Percentiles rank a stretch among this genome's conserved stretches.
Evolutionary conservation across 2,113 vertebrate species (phyloP).

Genomic region (Leptosomus discolor): DNA sequence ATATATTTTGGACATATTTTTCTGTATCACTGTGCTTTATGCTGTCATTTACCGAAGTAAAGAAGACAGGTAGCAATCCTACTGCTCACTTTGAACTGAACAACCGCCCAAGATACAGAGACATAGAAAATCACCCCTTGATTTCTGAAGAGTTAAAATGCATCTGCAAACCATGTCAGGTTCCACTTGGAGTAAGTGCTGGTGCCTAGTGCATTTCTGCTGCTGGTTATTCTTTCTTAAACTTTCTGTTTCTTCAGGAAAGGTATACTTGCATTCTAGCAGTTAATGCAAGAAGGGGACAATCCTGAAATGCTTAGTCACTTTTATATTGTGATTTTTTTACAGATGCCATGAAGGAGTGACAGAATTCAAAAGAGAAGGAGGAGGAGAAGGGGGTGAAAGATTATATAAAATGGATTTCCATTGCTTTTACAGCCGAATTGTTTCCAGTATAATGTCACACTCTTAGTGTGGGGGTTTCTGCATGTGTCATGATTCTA

Average conservation of each 20-base stretch:
- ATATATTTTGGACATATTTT: background rate
- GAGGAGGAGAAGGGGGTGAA: background rate
- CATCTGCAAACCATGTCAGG: background rate
- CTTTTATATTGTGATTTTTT: background rate
- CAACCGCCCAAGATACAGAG: background rate
- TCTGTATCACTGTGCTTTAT: background rate
- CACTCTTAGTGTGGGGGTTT: background rate
- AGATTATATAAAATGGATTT: background rate
- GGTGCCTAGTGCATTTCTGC: background rate
- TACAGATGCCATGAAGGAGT: background rate
- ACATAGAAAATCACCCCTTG: background rate
- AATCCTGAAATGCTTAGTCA: background rate
- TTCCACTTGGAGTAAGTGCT: background rate
- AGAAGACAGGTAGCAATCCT: background rate
- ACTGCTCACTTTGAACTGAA: background rate
- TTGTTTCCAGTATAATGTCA: constrained; percentile 2
- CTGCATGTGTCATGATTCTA: constrained; percentile 8
- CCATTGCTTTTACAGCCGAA: background rate
- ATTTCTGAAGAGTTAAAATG: constrained; percentile 41
- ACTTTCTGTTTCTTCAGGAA: background rate
- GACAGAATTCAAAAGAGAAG: background rate
- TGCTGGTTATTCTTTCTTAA: background rate
- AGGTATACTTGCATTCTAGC: background rate
- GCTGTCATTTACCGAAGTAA: background rate
- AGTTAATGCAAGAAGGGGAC: background rate